Evolutionary conservation across 2,113 vertebrate species (phyloP).

Genomic region (Genyomyrus donnyi): DNA sequence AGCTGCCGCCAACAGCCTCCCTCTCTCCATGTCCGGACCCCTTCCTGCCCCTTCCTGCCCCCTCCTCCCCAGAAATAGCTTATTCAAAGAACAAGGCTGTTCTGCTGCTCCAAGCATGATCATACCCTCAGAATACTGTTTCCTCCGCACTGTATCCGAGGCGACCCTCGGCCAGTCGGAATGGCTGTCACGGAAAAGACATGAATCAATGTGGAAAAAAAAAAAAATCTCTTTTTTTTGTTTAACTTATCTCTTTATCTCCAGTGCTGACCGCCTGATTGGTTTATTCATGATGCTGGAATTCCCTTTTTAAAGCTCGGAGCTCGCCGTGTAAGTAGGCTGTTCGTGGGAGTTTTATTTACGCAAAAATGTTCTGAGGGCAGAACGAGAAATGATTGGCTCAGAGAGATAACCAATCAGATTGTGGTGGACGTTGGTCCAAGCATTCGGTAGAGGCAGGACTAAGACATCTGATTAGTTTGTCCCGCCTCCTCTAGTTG

Average conservation of each 20-base stretch:
- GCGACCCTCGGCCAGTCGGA: background rate
- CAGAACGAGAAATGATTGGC: too few species aligned
- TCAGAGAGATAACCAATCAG: too few species aligned
- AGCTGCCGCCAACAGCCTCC: background rate
- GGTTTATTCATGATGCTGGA: background rate
- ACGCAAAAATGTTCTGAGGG: too few species aligned
- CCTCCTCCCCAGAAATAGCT: background rate
- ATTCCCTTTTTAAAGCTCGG: background rate
- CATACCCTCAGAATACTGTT: background rate
- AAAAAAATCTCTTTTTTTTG: background rate
- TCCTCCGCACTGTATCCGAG: background rate
- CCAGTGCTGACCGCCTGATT: background rate
- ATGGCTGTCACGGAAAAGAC: background rate
- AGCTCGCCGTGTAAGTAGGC: background rate
- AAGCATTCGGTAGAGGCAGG: too few species aligned
- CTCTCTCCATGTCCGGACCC: background rate
- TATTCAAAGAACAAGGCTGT: background rate
- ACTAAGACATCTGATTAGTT: too few species aligned
- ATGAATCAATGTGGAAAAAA: background rate
- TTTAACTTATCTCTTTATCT: conserved; percentile 7
- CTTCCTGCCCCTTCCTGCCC: background rate
- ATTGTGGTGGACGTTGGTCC: too few species aligned
- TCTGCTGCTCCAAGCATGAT: background rate
- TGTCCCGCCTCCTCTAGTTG: too few species aligned
- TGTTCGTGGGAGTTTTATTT: too few species aligned